Base-by-base conservation (phyloP, 2,113 vertebrate genomes). In the Eudyptes chrysolophus region DNA sequence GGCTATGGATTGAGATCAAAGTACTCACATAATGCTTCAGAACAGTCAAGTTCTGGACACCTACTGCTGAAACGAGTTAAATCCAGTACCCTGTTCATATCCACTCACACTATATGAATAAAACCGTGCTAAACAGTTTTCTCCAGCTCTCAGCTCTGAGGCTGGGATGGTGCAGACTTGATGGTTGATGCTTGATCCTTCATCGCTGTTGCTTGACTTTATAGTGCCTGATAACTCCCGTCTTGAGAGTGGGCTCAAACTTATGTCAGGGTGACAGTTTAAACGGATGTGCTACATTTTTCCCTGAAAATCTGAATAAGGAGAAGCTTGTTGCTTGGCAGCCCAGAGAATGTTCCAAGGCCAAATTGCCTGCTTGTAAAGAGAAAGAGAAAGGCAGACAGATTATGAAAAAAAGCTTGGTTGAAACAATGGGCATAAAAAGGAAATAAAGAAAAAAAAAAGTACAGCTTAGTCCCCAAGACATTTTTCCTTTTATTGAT, bases 241-340 rank as follows among this genome's bases (percentile, higher is more conserved):
- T 72, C 84, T 61, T 62, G 49, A 83, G 44, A 85, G 62, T 15
- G 25, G 62, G 87, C 75, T 95, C 58, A 80, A 36, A 90, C 74
- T 85, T 76, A 55, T 20, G 8, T 80, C 78, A 93, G 87, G 66
- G 46, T 93, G 87, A 80, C 92, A 92, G 62, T n/a, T 24, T 87
- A 94, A 95, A 92, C 5, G 5, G 69, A 82, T 84, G 82, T 54
- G 62, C 66, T 58, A 69, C 54, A 44, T 89, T 89, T 82, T 84
- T 8, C 68, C 49, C 46, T 30, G 51, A 84, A 97, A 93, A 78
- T 94, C 36, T 81, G 90, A 90, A 48, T 80, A 91, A 93, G 76
- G 13, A 94, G 68, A 86, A 87, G 42, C 32, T 77, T 78, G 85
- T 90, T 86, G 76, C 94, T 86, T 96, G 88, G 85, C 90, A 96